phyloP scores from a whole-genome alignment of 2,797 vertebrate genomes.

The Oreochromis mossambicus region DNA sequence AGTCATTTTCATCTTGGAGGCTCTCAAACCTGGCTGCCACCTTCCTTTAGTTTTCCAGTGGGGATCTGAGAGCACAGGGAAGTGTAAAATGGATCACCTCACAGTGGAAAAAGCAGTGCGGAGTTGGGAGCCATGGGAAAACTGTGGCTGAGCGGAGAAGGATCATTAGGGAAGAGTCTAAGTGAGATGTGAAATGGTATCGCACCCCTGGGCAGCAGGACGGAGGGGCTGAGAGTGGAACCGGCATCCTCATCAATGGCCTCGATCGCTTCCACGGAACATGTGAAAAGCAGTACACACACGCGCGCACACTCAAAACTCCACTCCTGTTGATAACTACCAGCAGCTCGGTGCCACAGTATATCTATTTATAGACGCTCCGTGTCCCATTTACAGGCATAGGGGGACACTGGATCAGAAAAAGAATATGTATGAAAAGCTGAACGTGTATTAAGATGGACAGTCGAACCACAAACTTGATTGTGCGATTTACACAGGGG shows the following conservation, averaged over 20 bases:
- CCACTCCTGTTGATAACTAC: slow-evolving; percentile 22
- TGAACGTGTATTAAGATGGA: background rate
- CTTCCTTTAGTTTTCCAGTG: slow-evolving; percentile 41
- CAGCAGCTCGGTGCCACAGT: slow-evolving; percentile 26
- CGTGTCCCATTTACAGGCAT: slow-evolving; percentile 61
- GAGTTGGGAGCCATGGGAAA: slow-evolving; percentile 45
- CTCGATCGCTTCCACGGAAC: slow-evolving; percentile 32
- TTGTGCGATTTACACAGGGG: slow-evolving; percentile 7
- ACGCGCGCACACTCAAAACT: background rate
- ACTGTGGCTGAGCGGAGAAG: background rate
- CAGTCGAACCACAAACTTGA: background rate
- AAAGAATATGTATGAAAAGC: background rate
- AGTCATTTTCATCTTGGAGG: slow-evolving; percentile 42
- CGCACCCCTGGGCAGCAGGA: slow-evolving; percentile 16
- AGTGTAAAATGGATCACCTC: slow-evolving; percentile 61
- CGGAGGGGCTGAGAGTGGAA: background rate
- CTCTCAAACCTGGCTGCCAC: slow-evolving; percentile 17
- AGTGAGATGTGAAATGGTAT: slow-evolving; percentile 43
- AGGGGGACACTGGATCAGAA: slow-evolving; percentile 46
- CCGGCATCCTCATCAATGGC: slow-evolving; percentile 35
- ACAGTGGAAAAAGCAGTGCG: slow-evolving; percentile 31
- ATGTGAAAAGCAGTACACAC: slow-evolving; percentile 16
- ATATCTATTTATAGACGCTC: slow-evolving; percentile 63
- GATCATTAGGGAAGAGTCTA: slow-evolving; percentile 37
- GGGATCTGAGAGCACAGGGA: slow-evolving; percentile 16